A percentile compares a stretch with the other conserved stretches of the same genome.
These are phyloP conservation scores for Acanthurus tractus DNA, from an alignment of 2,797 vertebrate genomes.

Conservation along the genomic window DNA sequence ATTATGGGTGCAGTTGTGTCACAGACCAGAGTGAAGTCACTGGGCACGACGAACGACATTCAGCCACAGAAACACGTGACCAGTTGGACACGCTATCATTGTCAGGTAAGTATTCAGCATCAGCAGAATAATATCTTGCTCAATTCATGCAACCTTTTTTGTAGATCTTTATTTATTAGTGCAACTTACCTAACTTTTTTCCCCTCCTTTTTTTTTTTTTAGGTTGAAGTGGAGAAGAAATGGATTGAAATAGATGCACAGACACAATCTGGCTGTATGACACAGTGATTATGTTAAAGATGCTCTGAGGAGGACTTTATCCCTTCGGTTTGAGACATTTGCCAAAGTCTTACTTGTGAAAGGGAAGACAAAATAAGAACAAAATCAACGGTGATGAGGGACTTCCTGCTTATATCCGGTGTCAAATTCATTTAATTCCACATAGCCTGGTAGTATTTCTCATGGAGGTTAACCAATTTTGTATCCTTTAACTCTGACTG, in stretches of 20 bases:
- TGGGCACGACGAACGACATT: constrained; percentile 92
- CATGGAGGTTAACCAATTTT: constrained; percentile 59
- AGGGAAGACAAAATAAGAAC: constrained; percentile 36
- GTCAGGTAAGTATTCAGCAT: constrained; percentile 86
- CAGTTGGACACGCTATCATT: constrained; percentile 91
- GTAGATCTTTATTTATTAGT: not conserved
- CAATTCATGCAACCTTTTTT: not conserved
- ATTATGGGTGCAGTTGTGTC: constrained; percentile 90
- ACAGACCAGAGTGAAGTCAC: constrained; percentile 89
- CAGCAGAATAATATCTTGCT: not conserved
- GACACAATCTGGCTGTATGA: constrained; percentile 89
- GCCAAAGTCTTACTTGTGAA: constrained; percentile 37
- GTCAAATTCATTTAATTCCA: constrained; percentile 60
- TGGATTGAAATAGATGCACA: constrained; percentile 92
- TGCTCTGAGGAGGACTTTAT: constrained; percentile 29
- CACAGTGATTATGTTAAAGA: constrained; percentile 85
- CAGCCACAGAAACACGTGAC: constrained; percentile 94
- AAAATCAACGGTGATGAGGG: constrained; percentile 52
- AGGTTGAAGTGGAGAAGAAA: constrained; percentile 99
- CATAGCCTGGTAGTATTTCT: constrained; percentile 62
- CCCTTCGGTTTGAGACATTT: constrained; percentile 35
- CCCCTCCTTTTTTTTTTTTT: constrained; percentile 35
- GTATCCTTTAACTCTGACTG: constrained; percentile 63
- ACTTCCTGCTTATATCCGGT: constrained; percentile 63
- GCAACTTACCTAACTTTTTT: constrained; percentile 14